These are phyloP conservation scores for Drosophila ercepeae DNA, from an alignment of 1,140 invertebrate genomes.

Conservation along the genomic window DNA sequence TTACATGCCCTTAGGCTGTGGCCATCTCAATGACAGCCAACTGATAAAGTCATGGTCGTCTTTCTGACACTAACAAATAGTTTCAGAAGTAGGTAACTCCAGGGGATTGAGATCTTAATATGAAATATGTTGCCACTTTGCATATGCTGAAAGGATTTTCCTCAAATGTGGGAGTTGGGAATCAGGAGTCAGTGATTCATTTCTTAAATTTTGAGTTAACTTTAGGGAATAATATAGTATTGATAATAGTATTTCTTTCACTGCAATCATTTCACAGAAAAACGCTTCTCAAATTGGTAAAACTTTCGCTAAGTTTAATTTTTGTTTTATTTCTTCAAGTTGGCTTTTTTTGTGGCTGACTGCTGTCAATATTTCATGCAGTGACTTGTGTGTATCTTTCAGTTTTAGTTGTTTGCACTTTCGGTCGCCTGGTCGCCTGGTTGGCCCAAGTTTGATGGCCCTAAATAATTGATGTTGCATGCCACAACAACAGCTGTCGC, in stretches of 20 bases:
- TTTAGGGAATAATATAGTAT: not conserved
- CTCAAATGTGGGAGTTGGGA: not conserved
- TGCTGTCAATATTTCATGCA: slow-evolving; percentile 59
- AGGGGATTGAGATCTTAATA: not conserved
- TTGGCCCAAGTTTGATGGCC: slow-evolving; percentile 53
- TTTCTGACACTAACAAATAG: slow-evolving; percentile 30
- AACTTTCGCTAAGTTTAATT: slow-evolving; percentile 55
- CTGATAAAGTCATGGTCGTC: slow-evolving; percentile 50
- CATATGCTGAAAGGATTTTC: not conserved
- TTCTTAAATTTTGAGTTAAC: not conserved
- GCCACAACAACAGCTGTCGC: slow-evolving; percentile 45
- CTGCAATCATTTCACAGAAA: not conserved
- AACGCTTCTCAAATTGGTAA: not conserved
- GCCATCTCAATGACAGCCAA: slow-evolving; percentile 33
- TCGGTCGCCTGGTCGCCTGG: slow-evolving; percentile 30
- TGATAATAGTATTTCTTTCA: not conserved
- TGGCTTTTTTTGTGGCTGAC: slow-evolving; percentile 18
- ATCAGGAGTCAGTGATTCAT: not conserved
- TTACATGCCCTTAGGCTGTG: slow-evolving; percentile 51
- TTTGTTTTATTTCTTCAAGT: slow-evolving; percentile 8
- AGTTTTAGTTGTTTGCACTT: slow-evolving; percentile 44
- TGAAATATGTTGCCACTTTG: slow-evolving; percentile 12
- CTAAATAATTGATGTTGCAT: slow-evolving; percentile 71
- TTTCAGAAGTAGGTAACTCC: slow-evolving; percentile 15
- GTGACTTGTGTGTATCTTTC: slow-evolving; percentile 44